Evolutionary conservation across 2,888 invertebrate genomes (phyloP).

Genomic region (Bombylius discolor): DNA sequence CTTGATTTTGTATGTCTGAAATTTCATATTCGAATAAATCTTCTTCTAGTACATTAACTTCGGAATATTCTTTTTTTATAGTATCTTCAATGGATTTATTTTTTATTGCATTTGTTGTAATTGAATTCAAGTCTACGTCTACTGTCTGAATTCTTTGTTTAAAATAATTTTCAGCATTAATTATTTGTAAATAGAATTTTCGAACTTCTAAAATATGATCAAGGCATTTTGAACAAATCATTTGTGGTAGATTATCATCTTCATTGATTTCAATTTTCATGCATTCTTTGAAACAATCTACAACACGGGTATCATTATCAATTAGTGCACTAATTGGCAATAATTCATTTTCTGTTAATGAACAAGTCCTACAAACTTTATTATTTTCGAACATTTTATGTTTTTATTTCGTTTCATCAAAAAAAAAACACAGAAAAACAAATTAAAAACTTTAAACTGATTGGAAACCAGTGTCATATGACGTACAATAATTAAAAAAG

Average conservation of each 20-base stretch:
- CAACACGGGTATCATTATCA: neutral
- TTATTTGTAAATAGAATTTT: slow-evolving; percentile 3
- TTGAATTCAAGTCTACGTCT: too few relatives aligned
- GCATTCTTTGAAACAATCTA: slow-evolving; percentile 1
- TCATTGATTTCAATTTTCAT: neutral
- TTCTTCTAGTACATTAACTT: neutral
- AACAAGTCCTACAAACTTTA: slow-evolving; percentile 1
- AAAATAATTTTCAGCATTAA: neutral
- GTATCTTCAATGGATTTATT: too few relatives aligned
- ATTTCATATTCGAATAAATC: neutral
- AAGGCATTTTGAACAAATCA: slow-evolving; percentile 5
- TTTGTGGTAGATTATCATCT: slow-evolving; percentile 3
- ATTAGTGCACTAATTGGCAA: neutral
- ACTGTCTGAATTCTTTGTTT: neutral
- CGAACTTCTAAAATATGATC: neutral
- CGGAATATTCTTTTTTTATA: too few relatives aligned
- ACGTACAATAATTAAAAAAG: too few relatives aligned
- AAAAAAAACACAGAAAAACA: too few relatives aligned
- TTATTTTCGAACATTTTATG: neutral
- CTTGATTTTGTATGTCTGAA: too few relatives aligned
- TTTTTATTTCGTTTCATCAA: too few relatives aligned
- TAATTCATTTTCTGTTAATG: neutral
- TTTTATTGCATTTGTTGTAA: too few relatives aligned
- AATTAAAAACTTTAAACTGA: too few relatives aligned
- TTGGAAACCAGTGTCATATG: too few relatives aligned